These are phyloP conservation scores for Microplitis deprimator DNA, from an alignment of 2,888 invertebrate species.

Conservation along the genomic window DNA sequence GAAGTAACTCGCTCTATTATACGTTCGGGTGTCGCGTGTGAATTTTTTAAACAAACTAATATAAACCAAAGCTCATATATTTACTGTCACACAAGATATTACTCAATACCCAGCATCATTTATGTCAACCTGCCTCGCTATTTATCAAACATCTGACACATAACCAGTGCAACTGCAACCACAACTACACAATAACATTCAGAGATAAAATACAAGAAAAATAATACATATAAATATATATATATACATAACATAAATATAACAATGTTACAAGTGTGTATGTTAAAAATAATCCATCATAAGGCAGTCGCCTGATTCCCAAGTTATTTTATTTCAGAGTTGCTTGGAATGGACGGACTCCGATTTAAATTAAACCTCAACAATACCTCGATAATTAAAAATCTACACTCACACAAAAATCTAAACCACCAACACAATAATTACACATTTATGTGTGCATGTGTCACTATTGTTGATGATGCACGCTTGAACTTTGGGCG, in stretches of 20 bases:
- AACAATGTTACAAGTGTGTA: constrained; percentile 18
- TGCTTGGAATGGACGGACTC: constrained; percentile 31
- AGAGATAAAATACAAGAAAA: background rate
- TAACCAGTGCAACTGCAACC: background rate
- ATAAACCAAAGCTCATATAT: background rate
- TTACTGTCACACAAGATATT: background rate
- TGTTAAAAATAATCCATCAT: constrained; percentile 3
- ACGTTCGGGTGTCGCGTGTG: background rate
- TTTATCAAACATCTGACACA: background rate
- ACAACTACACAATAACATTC: background rate
- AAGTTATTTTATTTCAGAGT: background rate
- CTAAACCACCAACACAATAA: constrained; percentile 20
- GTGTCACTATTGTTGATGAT: constrained; percentile 40
- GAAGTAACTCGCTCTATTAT: background rate
- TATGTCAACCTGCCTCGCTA: background rate
- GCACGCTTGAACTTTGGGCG: constrained; percentile 37
- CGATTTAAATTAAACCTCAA: background rate
- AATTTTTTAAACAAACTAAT: background rate
- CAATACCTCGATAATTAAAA: background rate
- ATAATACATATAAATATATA: no score
- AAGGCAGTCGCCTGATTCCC: background rate
- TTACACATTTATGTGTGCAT: constrained; percentile 24
- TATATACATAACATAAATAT: background rate
- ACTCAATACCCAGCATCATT: background rate
- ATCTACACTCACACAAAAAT: background rate